Evolutionary conservation across 2,888 invertebrate species (phyloP), one percentile per base, ranked within the genome.

Genomic region (Melinopterus prodromus): DNA sequence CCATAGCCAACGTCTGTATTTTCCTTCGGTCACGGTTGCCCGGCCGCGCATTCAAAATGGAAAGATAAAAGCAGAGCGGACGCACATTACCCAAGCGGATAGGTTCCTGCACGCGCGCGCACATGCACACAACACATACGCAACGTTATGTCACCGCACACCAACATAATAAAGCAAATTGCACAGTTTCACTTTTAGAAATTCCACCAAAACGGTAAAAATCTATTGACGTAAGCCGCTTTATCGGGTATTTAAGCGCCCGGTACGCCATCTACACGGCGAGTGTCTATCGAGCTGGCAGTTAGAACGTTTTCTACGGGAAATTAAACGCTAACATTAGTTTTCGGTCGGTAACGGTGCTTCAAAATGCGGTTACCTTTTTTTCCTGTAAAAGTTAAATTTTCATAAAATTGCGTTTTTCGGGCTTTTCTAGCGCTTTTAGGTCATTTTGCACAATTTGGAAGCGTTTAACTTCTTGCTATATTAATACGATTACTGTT

Each of bases 181-280:
- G 16, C 16, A 71, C 71, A 53, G 72, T 71, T 71, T 71, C 78
- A 53, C 37, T 78, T 71, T 53, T 71, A 72, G 72, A 78, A 78
- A 71, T 36, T 53, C 53, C 53, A 53, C 53, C 53, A 53, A 53
- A 53, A 53, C 53, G 53, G 53, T 53, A 53, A 53, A 53, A 53
- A 53, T 71, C 15, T 26, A 14, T 53, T 16, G 26, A 78, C 69
- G 38, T 36, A 70, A 70, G 71, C 36, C 76, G 36, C 35, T 78
- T 14, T 53, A 36, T 4, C 16, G 36, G 16, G 37, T 78, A 36
- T 6, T 72, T 16, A 15, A 74, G 16, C 15, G 71, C n/a, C 37
- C 74, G 35, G 12, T 16, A 71, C 71, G 4, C 53, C 53, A 53
- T 53, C 53, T 53, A 53, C 53, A 9, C 12, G 70, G 69, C 37